Evolutionary conservation across 2,888 invertebrate genomes (phyloP).

Genomic region (Herminia tarsipennalis): DNA sequence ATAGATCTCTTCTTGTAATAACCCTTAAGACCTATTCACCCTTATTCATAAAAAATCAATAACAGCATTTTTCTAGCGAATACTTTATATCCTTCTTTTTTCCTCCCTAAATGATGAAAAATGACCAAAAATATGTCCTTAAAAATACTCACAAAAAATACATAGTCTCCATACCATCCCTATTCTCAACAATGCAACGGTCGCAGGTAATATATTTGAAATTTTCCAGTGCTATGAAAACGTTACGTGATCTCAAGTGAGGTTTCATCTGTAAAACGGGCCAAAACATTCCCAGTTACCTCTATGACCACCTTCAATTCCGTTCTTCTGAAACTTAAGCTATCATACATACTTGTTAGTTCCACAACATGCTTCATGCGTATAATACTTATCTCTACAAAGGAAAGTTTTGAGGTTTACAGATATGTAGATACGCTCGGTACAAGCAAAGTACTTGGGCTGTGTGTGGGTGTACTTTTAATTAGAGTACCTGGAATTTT

Average conservation of each 20-base stretch:
- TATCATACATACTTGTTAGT: constrained; percentile 31
- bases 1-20: too few species aligned
- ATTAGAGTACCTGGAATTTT: constrained; percentile 30
- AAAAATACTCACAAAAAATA: constrained; percentile 18
- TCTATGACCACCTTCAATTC: constrained; percentile 45
- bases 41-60: too few species aligned
- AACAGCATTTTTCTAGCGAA: too few species aligned
- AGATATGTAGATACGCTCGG: constrained; percentile 9
- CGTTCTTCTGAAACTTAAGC: constrained; percentile 38
- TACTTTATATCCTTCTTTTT: not conserved
- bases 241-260: constrained; percentile 69
- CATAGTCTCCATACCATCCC: constrained; percentile 38
- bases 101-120: not conserved
- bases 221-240: constrained; percentile 74
- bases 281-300: constrained; percentile 57
- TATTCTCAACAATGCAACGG: constrained; percentile 64
- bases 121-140: constrained; percentile 6
- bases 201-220: constrained; percentile 66
- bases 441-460: constrained; percentile 10
- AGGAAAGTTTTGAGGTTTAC: constrained; percentile 41
- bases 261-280: constrained; percentile 53
- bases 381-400: constrained; percentile 19
- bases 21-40: too few species aligned
- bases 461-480: constrained; percentile 21
- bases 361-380: constrained; percentile 10